Conservation (phyloP, 2,113 vertebrate genomes). For the Puffinus mauretanicus region DNA sequence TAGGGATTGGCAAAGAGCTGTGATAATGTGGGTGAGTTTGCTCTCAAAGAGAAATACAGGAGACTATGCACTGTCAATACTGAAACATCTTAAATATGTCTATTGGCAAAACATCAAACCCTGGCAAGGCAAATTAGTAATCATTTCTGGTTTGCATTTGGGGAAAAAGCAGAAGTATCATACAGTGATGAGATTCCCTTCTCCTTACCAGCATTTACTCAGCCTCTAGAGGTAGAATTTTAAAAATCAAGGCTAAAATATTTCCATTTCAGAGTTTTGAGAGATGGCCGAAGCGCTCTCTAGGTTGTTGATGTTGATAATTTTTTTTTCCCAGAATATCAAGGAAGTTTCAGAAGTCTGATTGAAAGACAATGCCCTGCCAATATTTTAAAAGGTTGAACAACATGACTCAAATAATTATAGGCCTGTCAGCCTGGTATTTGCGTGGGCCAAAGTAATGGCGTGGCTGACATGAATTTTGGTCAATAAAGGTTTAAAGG, state of each 20-base stretch:
- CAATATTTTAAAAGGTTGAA: neutral
- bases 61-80: neutral
- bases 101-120: neutral
- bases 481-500: neutral
- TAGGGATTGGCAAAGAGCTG: neutral
- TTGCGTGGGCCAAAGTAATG: slow-evolving; percentile 4
- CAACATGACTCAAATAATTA: slow-evolving; percentile 5
- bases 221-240: neutral
- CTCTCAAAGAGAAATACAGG: neutral
- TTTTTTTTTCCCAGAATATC: neutral
- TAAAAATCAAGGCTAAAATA: neutral
- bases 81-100: neutral
- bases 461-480: neutral
- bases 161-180: neutral
- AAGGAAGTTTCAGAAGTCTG: neutral
- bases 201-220: neutral
- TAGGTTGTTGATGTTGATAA: neutral
- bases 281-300: neutral
- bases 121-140: neutral
- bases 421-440: neutral
- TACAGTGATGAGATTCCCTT: neutral
- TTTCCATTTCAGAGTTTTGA: neutral
- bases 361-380: neutral
- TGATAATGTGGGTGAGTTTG: neutral
- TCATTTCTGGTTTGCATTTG: neutral